These are phyloP conservation scores for Stichodactyla helianthus DNA, from an alignment of 64 coral and sea anemone genomes.

Conservation along the genomic window DNA sequence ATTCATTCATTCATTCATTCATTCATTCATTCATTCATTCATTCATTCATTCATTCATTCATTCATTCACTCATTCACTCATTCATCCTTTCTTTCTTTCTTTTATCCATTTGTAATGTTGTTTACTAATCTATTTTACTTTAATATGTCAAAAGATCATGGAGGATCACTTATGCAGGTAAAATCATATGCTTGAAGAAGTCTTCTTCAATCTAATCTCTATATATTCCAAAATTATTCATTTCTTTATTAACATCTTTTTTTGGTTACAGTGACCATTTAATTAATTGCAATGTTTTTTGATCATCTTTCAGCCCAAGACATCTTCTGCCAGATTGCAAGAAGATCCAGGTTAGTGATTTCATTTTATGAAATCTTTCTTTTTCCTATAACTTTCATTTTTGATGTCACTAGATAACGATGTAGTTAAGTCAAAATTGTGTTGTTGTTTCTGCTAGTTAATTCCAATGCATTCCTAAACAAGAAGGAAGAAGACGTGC, in stretches of 20 bases:
- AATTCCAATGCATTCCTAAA: slow-evolving; percentile 54
- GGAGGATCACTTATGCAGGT: slow-evolving; percentile 97
- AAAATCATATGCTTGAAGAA: too few relatives aligned
- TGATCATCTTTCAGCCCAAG: slow-evolving; percentile 29
- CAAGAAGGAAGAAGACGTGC: slow-evolving; percentile 65
- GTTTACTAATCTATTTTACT: slow-evolving; percentile 17
- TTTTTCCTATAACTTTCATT: background rate
- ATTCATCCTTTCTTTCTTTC: background rate
- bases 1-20: too few relatives aligned
- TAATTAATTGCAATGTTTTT: background rate
- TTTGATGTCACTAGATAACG: too few relatives aligned
- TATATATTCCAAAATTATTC: background rate
- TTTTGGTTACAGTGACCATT: background rate
- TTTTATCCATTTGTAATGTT: background rate
- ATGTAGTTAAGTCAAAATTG: background rate
- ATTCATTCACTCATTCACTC: background rate
- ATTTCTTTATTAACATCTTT: background rate
- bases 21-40: too few relatives aligned
- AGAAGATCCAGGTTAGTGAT: slow-evolving; percentile 57
- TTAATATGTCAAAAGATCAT: slow-evolving; percentile 47
- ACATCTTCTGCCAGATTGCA: slow-evolving; percentile 30
- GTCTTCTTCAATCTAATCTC: too few relatives aligned
- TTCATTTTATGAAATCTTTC: background rate
- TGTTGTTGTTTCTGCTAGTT: slow-evolving; percentile 22
- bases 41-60: too few relatives aligned